Evolutionary conservation across 2,888 invertebrate species (phyloP).

Genomic region (Agrochola lota): DNA sequence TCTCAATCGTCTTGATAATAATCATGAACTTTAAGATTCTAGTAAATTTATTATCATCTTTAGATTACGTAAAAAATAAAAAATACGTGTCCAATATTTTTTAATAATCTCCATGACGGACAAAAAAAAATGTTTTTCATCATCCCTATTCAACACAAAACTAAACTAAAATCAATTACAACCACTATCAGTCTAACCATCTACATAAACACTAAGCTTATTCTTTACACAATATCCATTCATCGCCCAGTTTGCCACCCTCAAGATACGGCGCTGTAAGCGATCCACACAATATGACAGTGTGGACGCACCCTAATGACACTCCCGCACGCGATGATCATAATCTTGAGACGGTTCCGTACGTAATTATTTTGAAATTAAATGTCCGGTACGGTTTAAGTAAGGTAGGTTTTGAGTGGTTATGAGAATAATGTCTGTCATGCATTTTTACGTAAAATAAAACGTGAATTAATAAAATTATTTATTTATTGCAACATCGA

Average conservation of each 20-base stretch:
- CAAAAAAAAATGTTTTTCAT: no score
- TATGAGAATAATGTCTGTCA: slow-evolving; percentile 7
- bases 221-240: slow-evolving; percentile 39
- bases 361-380: slow-evolving; percentile 60
- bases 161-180: slow-evolving; percentile 2
- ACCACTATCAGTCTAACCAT: neutral
- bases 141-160: neutral
- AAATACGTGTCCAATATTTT: no score
- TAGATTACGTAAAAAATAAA: no score
- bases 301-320: slow-evolving; percentile 81
- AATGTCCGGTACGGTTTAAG: slow-evolving; percentile 30
- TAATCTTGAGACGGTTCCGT: slow-evolving; percentile 76
- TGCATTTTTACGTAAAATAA: no score
- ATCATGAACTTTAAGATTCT: neutral
- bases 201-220: slow-evolving; percentile 5
- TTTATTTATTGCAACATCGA: no score
- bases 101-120: no score
- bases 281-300: slow-evolving; percentile 73
- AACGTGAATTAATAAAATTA: no score
- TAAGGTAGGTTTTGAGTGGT: slow-evolving; percentile 7
- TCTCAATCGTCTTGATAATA: neutral
- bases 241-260: slow-evolving; percentile 50
- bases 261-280: slow-evolving; percentile 57
- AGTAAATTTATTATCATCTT: no score
- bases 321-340: slow-evolving; percentile 76